A percentile compares a stretch with the other conserved stretches of the same genome.
phyloP scores from a whole-genome alignment of 64 coral and sea anemone species.

The Platygyra sinensis region DNA sequence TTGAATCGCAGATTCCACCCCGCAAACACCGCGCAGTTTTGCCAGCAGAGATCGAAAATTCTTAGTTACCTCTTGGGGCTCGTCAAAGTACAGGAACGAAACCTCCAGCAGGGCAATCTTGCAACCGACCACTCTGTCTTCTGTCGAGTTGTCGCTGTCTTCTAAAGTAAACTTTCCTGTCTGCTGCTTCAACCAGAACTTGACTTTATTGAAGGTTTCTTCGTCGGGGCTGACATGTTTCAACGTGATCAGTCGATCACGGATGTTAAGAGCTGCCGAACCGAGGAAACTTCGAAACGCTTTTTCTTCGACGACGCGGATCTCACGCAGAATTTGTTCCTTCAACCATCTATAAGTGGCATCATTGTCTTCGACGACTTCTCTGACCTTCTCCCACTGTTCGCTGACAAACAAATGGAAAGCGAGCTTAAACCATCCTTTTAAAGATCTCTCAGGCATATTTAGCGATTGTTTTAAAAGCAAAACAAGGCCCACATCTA shows the following conservation, averaged over 20 bases:
- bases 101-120: constrained; percentile 74
- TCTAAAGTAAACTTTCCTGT: constrained; percentile 45
- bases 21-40: constrained; percentile 14
- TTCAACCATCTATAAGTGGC: constrained; percentile 75
- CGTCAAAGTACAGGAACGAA: constrained; percentile 80
- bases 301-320: constrained; percentile 51
- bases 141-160: constrained; percentile 36
- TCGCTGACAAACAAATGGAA: constrained; percentile 79
- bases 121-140: constrained; percentile 41
- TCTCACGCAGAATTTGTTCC: constrained; percentile 52
- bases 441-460: constrained; percentile 72
- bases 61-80: constrained; percentile 37
- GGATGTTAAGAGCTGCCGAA: constrained; percentile 59
- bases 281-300: constrained; percentile 59
- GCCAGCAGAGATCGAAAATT: constrained; percentile 41
- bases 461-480: background rate
- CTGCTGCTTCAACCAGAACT: constrained; percentile 60
- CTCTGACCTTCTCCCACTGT: constrained; percentile 61
- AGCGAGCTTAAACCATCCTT: constrained; percentile 77
- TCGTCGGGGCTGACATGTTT: constrained; percentile 51
- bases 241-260: constrained; percentile 49
- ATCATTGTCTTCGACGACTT: constrained; percentile 72
- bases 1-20: constrained; percentile 60
- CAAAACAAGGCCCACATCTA: background rate
- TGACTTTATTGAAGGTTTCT: constrained; percentile 37